Evolutionary conservation across 2,113 vertebrate genomes (phyloP), one percentile per base, ranked within the genome.

Genomic region (Vimba vimba): DNA sequence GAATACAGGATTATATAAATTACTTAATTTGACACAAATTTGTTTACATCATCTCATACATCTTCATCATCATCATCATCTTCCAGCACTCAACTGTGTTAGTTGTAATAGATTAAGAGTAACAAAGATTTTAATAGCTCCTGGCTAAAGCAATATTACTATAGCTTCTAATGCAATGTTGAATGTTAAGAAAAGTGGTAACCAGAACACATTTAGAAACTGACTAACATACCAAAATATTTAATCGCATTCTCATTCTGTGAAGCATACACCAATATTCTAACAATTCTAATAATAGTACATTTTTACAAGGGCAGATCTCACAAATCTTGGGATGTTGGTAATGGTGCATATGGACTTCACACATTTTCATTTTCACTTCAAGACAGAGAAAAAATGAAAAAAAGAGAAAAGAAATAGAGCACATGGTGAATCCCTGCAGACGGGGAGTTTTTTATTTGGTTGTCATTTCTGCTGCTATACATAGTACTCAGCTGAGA

Each of bases 361-460:
- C 13, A 9, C 12, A 45, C 21, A 64, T 80, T 80, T 80, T 47
- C 15, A 66, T 57, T 57, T 57, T 57, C 36, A 43, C 30, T 12
- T 83, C 60, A 60, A 17, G 27, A 74, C 55, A 57, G 68, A 59
- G 12, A 43, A 43, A 78, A 78, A 68, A 60, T 21, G 27, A 4
- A 55, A 74, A 71, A 80, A 57, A 45, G 5, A 43, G 19, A 23
- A 47, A 50, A 86, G 11, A 81, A 60, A 55, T 21, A 57, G 45
- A 74, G 77, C 69, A 73, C 45, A 33, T 62, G 76, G 76, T 59
- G 45, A 13, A 75, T 73, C 68, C 78, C 57, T 47, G 52, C 33
- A 86, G 69, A 85, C 50, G 57, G 27, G 21, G 55, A 66, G 43
- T 19, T 62, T 81, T 86, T 86, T 86, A 86, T 86, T 86, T 81